These are phyloP conservation scores for Callosobruchus maculatus DNA, from an alignment of 2,888 invertebrate genomes.

Conservation along the genomic window DNA sequence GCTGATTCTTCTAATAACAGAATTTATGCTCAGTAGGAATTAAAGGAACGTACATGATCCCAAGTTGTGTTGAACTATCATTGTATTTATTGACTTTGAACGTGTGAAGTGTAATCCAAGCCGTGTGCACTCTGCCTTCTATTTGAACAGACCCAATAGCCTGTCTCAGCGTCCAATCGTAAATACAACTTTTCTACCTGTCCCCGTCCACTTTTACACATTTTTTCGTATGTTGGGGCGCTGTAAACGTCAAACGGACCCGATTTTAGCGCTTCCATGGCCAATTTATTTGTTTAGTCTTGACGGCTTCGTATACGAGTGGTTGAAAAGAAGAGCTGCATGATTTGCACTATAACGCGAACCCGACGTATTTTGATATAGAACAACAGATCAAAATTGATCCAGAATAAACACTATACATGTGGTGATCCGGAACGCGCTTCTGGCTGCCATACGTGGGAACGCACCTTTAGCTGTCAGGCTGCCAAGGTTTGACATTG, in stretches of 20 bases:
- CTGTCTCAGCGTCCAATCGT: neutral
- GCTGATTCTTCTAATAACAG: no score
- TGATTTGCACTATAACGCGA: no score
- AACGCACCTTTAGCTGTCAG: no score
- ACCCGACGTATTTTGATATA: no score
- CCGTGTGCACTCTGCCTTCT: neutral
- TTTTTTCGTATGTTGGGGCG: neutral
- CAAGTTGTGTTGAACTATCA: neutral
- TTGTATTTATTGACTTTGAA: neutral
- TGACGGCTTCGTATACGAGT: neutral
- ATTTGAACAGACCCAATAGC: neutral
- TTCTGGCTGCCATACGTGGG: no score
- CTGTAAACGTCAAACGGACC: neutral
- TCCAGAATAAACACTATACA: no score
- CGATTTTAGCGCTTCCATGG: neutral
- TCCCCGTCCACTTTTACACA: neutral
- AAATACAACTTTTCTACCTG: neutral
- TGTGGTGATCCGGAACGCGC: no score
- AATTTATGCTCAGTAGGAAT: no score
- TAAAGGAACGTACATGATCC: neutral
- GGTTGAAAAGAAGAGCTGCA: no score
- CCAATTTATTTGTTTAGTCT: neutral
- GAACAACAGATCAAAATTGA: no score
- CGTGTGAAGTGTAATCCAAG: neutral
- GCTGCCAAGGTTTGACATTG: no score